Percentiles rank a stretch among this genome's conserved stretches.
Conservation (phyloP, 2,888 invertebrate species). For the Listrodromus nycthemerus region DNA sequence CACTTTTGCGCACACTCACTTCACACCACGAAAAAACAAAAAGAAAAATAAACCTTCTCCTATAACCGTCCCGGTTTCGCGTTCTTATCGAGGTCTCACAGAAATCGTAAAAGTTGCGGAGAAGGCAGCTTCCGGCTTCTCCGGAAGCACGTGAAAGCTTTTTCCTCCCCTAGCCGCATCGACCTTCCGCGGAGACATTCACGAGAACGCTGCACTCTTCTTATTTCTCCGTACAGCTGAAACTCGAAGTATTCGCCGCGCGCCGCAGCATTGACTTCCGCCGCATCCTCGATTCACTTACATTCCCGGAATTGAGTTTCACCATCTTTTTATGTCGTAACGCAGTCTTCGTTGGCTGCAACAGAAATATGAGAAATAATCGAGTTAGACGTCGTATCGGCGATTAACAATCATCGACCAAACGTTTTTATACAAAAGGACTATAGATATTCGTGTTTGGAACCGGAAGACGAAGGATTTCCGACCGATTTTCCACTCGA, state of each 20-base stretch:
- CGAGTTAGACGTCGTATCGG: neutral
- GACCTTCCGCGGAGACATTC: constrained; percentile 62
- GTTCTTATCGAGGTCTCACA: constrained; percentile 11
- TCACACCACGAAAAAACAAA: constrained; percentile 35
- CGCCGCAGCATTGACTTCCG: constrained; percentile 40
- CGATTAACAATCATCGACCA: neutral
- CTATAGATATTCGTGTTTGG: neutral
- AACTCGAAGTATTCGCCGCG: constrained; percentile 36
- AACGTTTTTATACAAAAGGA: neutral
- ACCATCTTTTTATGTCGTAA: neutral
- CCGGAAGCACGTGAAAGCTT: constrained; percentile 51
- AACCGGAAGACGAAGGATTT: neutral
- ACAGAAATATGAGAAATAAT: constrained; percentile 24
- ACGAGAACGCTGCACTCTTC: neutral
- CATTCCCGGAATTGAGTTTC: neutral
- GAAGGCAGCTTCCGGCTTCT: constrained; percentile 37
- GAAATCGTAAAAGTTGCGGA: neutral
- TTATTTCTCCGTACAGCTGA: constrained; percentile 2
- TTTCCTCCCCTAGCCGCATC: constrained; percentile 66
- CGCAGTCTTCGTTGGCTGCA: constrained; percentile 34
- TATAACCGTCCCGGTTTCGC: constrained; percentile 29
- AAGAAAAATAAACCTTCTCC: neutral
- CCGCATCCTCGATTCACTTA: constrained; percentile 46
- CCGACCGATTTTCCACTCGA: constrained; percentile 19
- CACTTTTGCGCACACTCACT: constrained; percentile 55